Base-by-base conservation (phyloP, 30 jellyfish, hydroid and myxozoan genomes). In the Cassiopea andromeda region DNA sequence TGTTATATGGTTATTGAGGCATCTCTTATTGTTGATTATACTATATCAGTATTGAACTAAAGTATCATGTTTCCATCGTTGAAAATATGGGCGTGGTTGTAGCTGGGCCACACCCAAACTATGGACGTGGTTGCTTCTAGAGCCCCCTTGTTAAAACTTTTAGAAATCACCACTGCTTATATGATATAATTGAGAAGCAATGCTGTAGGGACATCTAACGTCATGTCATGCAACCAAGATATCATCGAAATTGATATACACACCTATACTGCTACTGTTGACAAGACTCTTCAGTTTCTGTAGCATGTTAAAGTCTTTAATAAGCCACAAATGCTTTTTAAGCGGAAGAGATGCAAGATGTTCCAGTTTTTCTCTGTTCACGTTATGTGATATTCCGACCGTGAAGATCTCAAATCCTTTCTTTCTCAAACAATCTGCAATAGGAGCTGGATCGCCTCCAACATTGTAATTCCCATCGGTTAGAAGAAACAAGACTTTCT, bases 381-480 rank as follows among this genome's bases (percentile, higher is more conserved):
- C 97, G n/a, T 7, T 9, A 15, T 49, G 45, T 44, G 93, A 75
- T 14, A 90, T 84, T 10, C 97, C 97, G 66, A 90, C 88, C 9
- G 97, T 81, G 64, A 49, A 90, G 10, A 90, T 90, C 81, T 81
- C 85, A 67, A 90, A 82, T 1, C 91, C 87, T 4, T 75, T 76
- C 12, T 68, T 75, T 68, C 97, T 70, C 59, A 90, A 73, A 19
- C 44, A 48, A 46, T 82, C 75, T 50, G 97, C 91, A 18, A 9
- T 69, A 9, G 83, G 61, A 38, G 83, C 85, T 4, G 97, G 97
- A 81, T 85, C 83, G 2, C 97, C 97, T 14, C 97, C 97, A 71
- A 60, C 80, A 48, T 90, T 90, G 57, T 82, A 59, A 57, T 90
- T 90, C 48, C 97, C 97, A 77, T 90, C 97, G 13, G 97, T 90